A percentile compares a stretch with the other conserved stretches of the same genome.
Evolutionary conservation across 2,888 invertebrate species (phyloP).

Genomic region (Julus scandinavius): DNA sequence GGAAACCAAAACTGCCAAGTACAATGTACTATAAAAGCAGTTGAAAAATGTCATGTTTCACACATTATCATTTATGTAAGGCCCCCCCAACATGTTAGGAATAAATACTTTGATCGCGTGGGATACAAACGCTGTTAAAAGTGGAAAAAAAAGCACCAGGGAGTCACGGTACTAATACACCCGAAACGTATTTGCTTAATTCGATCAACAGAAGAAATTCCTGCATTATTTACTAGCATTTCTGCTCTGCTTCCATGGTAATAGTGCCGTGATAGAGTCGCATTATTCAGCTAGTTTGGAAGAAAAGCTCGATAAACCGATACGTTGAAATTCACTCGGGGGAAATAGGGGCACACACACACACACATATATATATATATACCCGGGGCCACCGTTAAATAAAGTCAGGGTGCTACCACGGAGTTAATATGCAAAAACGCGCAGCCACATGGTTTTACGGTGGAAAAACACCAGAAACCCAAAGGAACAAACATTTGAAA

Average conservation of each 20-base stretch:
- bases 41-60: too few species aligned
- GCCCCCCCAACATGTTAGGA: too few species aligned
- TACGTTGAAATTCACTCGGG: background rate
- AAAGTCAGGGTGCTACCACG: background rate
- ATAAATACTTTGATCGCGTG: too few species aligned
- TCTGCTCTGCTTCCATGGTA: slow-evolving; percentile 17
- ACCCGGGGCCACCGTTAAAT: slow-evolving; percentile 10
- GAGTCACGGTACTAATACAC: too few species aligned
- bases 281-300: background rate
- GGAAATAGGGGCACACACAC: background rate
- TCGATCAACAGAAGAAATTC: slow-evolving; percentile 3
- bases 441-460: too few species aligned
- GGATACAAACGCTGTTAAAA: too few species aligned
- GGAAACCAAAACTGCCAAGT: too few species aligned
- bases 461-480: background rate
- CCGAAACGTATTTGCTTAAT: background rate
- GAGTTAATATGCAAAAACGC: background rate
- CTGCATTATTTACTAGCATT: slow-evolving; percentile 26
- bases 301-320: slow-evolving; percentile 5
- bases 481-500: background rate
- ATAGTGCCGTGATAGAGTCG: background rate
- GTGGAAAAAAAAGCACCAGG: too few species aligned
- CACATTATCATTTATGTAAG: too few species aligned
- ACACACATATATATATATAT: too few species aligned
- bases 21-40: too few species aligned